Conservation (phyloP, 2,888 invertebrate genomes). For the Athalia rosae region DNA sequence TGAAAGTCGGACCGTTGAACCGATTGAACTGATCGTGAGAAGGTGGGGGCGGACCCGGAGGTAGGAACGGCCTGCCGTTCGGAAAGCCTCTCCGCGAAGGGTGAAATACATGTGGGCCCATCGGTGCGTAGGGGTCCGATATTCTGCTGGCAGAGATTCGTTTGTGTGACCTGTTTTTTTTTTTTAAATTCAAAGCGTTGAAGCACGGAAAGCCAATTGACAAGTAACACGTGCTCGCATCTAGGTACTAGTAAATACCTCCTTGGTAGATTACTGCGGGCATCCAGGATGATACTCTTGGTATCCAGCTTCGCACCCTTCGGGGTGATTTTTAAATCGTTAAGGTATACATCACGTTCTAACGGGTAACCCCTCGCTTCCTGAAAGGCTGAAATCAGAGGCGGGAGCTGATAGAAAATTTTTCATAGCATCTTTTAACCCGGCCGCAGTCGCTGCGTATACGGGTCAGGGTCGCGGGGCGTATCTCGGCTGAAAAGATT, state of each 20-base stretch:
- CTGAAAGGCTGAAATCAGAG: slow-evolving; percentile 76
- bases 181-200: too few species aligned
- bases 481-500: slow-evolving; percentile 17
- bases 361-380: slow-evolving; percentile 81
- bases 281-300: slow-evolving; percentile 50
- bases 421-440: too few species aligned
- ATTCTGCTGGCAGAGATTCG: slow-evolving; percentile 14
- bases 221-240: too few species aligned
- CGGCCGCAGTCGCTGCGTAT: not conserved
- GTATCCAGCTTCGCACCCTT: slow-evolving; percentile 57
- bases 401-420: not conserved
- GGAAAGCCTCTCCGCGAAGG: slow-evolving; percentile 55
- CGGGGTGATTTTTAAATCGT: slow-evolving; percentile 66
- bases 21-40: slow-evolving; percentile 47
- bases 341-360: slow-evolving; percentile 78
- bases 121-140: slow-evolving; percentile 35
- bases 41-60: too few species aligned
- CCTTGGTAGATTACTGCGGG: slow-evolving; percentile 1
- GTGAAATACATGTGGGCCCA: slow-evolving; percentile 54
- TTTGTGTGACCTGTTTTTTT: slow-evolving; percentile 14
- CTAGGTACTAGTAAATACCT: slow-evolving; percentile 12
- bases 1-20: slow-evolving; percentile 43
- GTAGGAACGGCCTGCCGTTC: slow-evolving; percentile 57
- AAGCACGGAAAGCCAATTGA: too few species aligned
- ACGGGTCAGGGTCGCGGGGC: slow-evolving; percentile 36